These are phyloP conservation scores for Scolopax bukidnonensis DNA, from an alignment of 2,797 vertebrate genomes.

Conservation along the genomic window DNA sequence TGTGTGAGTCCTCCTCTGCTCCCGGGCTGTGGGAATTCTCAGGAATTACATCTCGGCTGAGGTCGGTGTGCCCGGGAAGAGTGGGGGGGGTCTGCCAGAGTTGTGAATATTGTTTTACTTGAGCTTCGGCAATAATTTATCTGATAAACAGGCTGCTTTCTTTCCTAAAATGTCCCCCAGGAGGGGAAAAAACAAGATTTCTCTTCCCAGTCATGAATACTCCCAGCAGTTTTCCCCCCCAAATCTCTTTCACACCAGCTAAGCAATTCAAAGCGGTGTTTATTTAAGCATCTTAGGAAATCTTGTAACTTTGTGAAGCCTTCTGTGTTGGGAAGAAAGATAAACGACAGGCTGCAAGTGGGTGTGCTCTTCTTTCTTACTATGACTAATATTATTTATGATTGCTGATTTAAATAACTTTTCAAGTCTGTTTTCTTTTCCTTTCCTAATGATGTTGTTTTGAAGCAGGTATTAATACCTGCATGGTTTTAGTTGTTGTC, in stretches of 20 bases:
- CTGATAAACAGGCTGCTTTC: not conserved
- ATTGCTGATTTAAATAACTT: not conserved
- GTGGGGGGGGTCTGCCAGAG: not conserved
- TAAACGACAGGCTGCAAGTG: not conserved
- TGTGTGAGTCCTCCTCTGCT: not conserved
- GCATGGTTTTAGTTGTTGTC: not conserved
- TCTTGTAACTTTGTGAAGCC: conserved; percentile 3
- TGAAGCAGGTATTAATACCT: conserved; percentile 9
- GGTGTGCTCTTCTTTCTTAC: not conserved
- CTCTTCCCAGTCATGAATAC: not conserved
- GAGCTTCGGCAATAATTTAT: not conserved
- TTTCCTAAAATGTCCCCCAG: conserved; percentile 35
- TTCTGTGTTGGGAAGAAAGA: conserved; percentile 18
- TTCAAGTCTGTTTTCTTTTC: not conserved
- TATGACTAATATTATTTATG: conserved; percentile 12
- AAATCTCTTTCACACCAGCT: not conserved
- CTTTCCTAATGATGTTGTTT: not conserved
- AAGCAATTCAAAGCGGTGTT: not conserved
- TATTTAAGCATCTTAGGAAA: conserved; percentile 45
- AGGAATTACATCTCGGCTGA: not conserved
- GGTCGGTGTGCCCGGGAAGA: not conserved
- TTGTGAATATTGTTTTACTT: not conserved
- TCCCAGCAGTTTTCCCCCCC: not conserved
- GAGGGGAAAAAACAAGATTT: not conserved
- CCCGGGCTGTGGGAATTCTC: not conserved